Percentiles rank a stretch among this genome's conserved stretches.
Conservation (phyloP, 2,113 vertebrate species). For the Zosterops borbonicus region DNA sequence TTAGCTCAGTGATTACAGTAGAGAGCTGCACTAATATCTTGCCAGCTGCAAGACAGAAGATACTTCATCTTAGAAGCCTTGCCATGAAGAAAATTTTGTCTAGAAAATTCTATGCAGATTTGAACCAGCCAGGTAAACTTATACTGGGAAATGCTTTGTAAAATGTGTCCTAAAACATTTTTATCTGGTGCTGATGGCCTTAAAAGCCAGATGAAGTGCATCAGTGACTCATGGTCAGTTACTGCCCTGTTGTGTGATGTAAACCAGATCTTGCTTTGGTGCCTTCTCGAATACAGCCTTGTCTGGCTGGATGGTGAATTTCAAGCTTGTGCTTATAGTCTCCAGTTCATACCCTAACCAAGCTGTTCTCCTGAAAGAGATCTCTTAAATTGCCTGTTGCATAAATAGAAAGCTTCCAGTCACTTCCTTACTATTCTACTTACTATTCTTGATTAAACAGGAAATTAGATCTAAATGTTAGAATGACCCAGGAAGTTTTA, state of each 20-base stretch:
- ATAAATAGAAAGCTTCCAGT: background rate
- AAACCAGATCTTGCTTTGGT: constrained; percentile 31
- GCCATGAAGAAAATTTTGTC: background rate
- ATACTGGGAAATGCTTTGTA: background rate
- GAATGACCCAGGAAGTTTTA: background rate
- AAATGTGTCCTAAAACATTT: background rate
- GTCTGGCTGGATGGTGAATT: background rate
- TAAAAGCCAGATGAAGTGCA: background rate
- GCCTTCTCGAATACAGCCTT: background rate
- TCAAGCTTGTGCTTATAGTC: background rate
- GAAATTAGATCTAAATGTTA: background rate
- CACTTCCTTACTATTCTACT: background rate
- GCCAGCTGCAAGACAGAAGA: background rate
- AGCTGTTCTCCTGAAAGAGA: background rate
- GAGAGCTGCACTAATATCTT: background rate
- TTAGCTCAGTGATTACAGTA: background rate
- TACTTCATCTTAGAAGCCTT: background rate
- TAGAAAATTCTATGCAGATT: background rate
- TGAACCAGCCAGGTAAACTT: background rate
- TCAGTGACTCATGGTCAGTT: constrained; percentile 11
- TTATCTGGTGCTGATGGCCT: background rate
- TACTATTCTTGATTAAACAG: background rate
- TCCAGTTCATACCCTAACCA: background rate
- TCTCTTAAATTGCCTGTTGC: background rate
- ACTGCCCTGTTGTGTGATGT: background rate